These are phyloP conservation scores for Gymnobelideus leadbeateri DNA, from an alignment of 2,113 vertebrate species.

Conservation along the genomic window DNA sequence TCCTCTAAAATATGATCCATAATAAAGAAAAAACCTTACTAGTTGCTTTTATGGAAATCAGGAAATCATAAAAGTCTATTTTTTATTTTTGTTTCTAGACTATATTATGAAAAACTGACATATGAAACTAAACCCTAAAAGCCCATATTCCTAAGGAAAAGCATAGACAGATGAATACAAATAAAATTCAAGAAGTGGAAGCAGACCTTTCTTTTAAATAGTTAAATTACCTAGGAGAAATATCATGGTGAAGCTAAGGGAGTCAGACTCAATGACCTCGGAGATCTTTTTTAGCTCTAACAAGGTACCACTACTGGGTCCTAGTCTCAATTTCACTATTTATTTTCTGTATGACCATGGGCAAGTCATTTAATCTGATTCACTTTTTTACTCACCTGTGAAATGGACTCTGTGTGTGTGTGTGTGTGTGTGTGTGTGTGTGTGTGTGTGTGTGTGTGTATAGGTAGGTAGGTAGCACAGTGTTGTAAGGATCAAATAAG, in stretches of 20 bases:
- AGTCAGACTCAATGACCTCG: not conserved
- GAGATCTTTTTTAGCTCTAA: not conserved
- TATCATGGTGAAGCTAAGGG: not conserved
- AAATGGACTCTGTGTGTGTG: not conserved
- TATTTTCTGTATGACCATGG: not conserved
- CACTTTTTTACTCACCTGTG: not conserved
- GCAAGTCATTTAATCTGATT: not conserved
- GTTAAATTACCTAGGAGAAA: not conserved
- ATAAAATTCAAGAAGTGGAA: not conserved
- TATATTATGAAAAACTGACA: not conserved
- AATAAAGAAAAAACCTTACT: not conserved
- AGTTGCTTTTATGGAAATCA: not conserved
- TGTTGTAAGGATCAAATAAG: not conserved
- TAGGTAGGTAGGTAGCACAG: too few species aligned
- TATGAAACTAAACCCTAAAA: not conserved
- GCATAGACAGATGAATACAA: slow-evolving; percentile 35
- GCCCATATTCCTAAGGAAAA: slow-evolving; percentile 49
- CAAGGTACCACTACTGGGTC: not conserved
- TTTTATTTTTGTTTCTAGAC: not conserved
- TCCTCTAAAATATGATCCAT: not conserved
- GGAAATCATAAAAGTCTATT: not conserved
- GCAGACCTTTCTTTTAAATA: not conserved
- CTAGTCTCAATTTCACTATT: not conserved
- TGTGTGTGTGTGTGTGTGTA: too few species aligned
- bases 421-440: not conserved